Percentiles rank a stretch among this genome's conserved stretches.
Conservation (phyloP, 2,113 vertebrate species). For the Muntiacus muntjak region DNA sequence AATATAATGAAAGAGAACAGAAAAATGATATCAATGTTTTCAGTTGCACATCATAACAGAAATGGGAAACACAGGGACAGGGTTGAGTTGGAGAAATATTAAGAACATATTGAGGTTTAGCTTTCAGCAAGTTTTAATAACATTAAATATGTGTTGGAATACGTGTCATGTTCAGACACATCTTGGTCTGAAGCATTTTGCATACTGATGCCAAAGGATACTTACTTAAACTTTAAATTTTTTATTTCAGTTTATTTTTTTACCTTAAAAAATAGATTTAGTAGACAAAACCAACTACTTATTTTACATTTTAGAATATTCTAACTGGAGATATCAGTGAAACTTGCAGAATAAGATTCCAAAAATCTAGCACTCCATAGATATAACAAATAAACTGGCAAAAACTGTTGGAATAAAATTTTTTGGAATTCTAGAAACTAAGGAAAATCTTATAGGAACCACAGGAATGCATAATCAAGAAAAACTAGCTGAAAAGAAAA, state of each 20-base stretch:
- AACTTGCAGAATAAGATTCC: background rate
- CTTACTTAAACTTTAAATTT: background rate
- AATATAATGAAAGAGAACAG: background rate
- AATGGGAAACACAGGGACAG: background rate
- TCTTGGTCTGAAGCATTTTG: background rate
- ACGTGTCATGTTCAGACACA: background rate
- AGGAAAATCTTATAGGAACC: background rate
- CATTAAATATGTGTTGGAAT: background rate
- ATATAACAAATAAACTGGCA: background rate
- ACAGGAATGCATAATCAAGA: background rate
- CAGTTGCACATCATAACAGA: background rate
- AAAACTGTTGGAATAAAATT: background rate
- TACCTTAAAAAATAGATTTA: background rate
- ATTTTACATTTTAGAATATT: background rate
- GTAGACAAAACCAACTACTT: background rate
- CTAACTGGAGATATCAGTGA: background rate
- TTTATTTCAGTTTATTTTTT: background rate
- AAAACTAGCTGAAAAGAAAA: background rate
- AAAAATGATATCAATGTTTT: background rate
- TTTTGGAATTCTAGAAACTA: background rate
- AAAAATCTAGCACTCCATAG: background rate
- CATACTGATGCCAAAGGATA: background rate
- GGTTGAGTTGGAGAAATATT: background rate
- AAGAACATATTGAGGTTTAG: background rate
- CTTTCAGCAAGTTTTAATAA: background rate